phyloP scores from a whole-genome alignment of 2,888 invertebrate species.

The Argyresthia goedartella region DNA sequence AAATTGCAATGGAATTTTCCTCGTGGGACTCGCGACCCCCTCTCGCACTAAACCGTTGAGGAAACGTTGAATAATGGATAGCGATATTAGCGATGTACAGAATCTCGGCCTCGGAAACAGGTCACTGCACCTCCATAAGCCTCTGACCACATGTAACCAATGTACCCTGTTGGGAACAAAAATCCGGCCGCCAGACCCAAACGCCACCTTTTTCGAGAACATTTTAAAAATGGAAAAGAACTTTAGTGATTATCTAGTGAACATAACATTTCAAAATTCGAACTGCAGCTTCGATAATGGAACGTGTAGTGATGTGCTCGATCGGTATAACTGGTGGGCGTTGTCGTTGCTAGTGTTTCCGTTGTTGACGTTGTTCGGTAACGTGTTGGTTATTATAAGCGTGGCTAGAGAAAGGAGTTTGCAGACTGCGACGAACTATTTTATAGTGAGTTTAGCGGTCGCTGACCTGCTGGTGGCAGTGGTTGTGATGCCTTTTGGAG shows the following conservation, averaged over 20 bases:
- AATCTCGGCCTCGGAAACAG: not conserved
- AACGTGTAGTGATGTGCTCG: slow-evolving; percentile 37
- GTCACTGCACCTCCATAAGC: not conserved
- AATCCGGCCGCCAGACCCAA: not conserved
- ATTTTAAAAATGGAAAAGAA: slow-evolving; percentile 22
- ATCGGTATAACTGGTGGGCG: slow-evolving; percentile 85
- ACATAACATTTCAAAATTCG: slow-evolving; percentile 11
- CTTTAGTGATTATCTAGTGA: slow-evolving; percentile 24
- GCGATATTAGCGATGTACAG: not conserved
- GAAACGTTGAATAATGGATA: not conserved
- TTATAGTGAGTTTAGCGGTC: slow-evolving; percentile 96
- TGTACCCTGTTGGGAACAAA: not conserved
- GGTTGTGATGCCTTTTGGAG: slow-evolving; percentile 98
- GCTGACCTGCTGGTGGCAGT: slow-evolving; percentile 97
- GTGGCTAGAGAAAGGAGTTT: slow-evolving; percentile 91
- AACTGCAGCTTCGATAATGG: slow-evolving; percentile 46
- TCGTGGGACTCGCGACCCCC: not conserved
- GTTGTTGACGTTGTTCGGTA: slow-evolving; percentile 94
- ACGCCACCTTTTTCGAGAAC: not conserved
- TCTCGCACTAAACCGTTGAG: not conserved
- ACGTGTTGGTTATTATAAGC: slow-evolving; percentile 95
- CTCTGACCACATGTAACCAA: not conserved
- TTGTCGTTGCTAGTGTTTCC: slow-evolving; percentile 91
- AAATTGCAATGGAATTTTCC: too few relatives aligned
- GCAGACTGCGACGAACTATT: slow-evolving; percentile 98